Percentiles rank a stretch among this genome's conserved stretches.
Conservation (phyloP, 2,797 vertebrate genomes). For the Spinibarbus caldwelli region DNA sequence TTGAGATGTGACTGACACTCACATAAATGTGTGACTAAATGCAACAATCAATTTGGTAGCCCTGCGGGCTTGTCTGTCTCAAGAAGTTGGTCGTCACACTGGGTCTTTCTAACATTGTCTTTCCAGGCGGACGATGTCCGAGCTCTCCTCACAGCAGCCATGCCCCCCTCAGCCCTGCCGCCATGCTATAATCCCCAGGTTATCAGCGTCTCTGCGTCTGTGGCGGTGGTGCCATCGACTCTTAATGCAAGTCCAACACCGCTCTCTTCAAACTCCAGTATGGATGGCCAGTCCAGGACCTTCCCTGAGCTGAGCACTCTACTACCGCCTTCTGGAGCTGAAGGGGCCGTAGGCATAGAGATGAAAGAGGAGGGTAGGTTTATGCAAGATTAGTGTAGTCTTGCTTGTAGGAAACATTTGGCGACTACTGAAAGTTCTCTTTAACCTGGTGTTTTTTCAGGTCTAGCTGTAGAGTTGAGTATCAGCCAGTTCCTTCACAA, state of each 20-base stretch:
- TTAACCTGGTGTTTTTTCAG: not conserved
- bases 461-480: conserved; percentile 86
- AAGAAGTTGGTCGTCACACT: not conserved
- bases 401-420: not conserved
- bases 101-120: conserved; percentile 1
- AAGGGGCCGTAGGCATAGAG: conserved; percentile 93
- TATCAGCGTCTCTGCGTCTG: conserved; percentile 88
- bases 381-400: not conserved
- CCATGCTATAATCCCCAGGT: conserved; percentile 94
- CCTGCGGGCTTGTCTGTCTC: conserved; percentile 4
- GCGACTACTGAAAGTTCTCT: not conserved
- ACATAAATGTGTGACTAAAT: not conserved
- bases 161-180: conserved; percentile 94
- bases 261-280: conserved; percentile 62
- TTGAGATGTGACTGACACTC: conserved; percentile 9
- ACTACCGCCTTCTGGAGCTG: conserved; percentile 60
- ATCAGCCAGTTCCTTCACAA: conserved; percentile 96
- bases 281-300: conserved; percentile 12
- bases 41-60: no score
- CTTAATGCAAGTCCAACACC: conserved; percentile 67
- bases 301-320: conserved; percentile 41
- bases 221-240: conserved; percentile 79
- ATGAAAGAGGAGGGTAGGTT: conserved; percentile 46
- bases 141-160: conserved; percentile 93
- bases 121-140: conserved; percentile 93